A percentile compares a stretch with the other conserved stretches of the same genome.
phyloP scores from a whole-genome alignment of 1,140 invertebrate genomes.

The Orussus abietinus region DNA sequence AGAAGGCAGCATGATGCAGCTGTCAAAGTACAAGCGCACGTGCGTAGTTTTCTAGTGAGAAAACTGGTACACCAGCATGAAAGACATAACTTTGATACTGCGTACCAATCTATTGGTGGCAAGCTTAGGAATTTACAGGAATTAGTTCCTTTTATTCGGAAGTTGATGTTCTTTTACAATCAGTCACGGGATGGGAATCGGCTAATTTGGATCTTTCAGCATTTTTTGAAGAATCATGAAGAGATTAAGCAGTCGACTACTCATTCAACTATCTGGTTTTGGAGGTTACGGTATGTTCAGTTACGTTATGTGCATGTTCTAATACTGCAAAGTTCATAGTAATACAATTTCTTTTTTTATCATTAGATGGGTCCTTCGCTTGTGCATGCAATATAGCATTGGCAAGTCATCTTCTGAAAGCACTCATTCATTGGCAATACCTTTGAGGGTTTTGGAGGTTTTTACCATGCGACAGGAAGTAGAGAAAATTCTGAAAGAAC shows the following conservation, averaged over 20 bases:
- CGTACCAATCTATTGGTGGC: conserved; percentile 48
- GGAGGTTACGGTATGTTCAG: conserved; percentile 59
- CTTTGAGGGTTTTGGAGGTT: conserved; percentile 73
- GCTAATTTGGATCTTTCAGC: conserved; percentile 62
- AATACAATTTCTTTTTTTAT: conserved; percentile 18
- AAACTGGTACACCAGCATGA: conserved; percentile 63
- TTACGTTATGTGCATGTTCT: conserved; percentile 43
- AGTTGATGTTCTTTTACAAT: conserved; percentile 76
- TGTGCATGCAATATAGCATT: conserved; percentile 42
- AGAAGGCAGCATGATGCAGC: conserved; percentile 65
- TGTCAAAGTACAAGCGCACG: conserved; percentile 73
- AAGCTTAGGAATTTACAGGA: conserved; percentile 53
- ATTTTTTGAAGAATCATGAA: conserved; percentile 58
- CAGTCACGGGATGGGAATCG: conserved; percentile 63
- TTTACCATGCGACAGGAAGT: conserved; percentile 63
- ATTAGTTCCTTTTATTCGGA: conserved; percentile 57
- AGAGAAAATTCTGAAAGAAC: conserved; percentile 45
- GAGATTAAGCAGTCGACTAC: conserved; percentile 53
- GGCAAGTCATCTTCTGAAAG: conserved; percentile 35
- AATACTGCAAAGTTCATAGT: conserved; percentile 15
- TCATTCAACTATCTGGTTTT: conserved; percentile 57
- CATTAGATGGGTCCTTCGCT: conserved; percentile 38
- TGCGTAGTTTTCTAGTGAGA: conserved; percentile 71
- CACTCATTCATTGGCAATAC: conserved; percentile 64
- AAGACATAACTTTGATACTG: conserved; percentile 66